A percentile compares a stretch with the other conserved stretches of the same genome.
Conservation (phyloP, 2,888 invertebrate species). For the Cryptus viduatorius region DNA sequence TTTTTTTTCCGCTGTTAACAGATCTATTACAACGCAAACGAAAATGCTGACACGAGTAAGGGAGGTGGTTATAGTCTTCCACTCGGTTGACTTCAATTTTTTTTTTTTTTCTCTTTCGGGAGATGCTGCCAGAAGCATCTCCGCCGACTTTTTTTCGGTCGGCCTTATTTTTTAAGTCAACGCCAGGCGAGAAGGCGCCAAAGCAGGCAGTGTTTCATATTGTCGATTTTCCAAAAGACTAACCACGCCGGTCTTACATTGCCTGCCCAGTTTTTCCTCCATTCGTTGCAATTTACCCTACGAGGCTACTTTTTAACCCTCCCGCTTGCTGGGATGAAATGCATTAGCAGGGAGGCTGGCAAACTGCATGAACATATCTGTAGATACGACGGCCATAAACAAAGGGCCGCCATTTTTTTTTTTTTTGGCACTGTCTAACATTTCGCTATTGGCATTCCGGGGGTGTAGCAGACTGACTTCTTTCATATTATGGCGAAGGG, state of each 20-base stretch:
- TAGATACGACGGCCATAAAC: slow-evolving; percentile 53
- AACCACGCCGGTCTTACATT: slow-evolving; percentile 66
- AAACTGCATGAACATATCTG: slow-evolving; percentile 64
- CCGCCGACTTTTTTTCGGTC: slow-evolving; percentile 51
- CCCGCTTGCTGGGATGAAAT: slow-evolving; percentile 52
- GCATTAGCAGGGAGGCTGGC: slow-evolving; percentile 34
- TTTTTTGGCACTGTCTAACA: slow-evolving; percentile 64
- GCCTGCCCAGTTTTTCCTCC: slow-evolving; percentile 59
- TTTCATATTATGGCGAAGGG: slow-evolving; percentile 56
- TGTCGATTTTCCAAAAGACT: slow-evolving; percentile 83
- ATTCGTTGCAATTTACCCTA: slow-evolving; percentile 64
- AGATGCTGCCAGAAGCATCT: slow-evolving; percentile 72
- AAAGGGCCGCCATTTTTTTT: slow-evolving; percentile 34
- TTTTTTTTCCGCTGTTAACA: slow-evolving; percentile 38
- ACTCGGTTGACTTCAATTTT: slow-evolving; percentile 79
- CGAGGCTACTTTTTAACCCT: slow-evolving; percentile 70
- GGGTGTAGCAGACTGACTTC: slow-evolving; percentile 69
- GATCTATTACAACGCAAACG: slow-evolving; percentile 56
- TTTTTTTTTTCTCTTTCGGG: slow-evolving; percentile 71
- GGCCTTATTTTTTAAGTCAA: slow-evolving; percentile 68
- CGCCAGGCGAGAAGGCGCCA: slow-evolving; percentile 67
- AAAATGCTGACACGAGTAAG: slow-evolving; percentile 36
- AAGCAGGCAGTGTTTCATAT: slow-evolving; percentile 80
- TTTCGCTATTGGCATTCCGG: slow-evolving; percentile 77
- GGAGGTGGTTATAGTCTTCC: slow-evolving; percentile 74